A percentile compares a stretch with the other conserved stretches of the same genome.
phyloP scores from a whole-genome alignment of 2,113 vertebrate species.

The Pachyramphus minor region DNA sequence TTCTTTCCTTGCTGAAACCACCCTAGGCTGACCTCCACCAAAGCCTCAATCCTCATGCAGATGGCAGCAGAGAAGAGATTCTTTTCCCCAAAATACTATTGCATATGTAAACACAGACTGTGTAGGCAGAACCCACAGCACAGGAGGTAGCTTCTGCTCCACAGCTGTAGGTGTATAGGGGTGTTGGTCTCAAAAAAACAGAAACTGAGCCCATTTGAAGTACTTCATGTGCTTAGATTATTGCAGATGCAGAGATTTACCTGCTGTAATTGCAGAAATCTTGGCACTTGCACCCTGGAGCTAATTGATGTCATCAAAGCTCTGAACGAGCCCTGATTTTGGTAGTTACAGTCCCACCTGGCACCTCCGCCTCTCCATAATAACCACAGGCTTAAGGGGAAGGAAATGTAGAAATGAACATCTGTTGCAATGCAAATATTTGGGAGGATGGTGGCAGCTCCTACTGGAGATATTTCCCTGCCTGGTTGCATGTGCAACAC shows the following conservation, averaged over 20 bases:
- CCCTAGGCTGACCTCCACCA: neutral
- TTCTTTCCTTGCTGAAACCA: neutral
- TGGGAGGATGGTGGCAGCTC: neutral
- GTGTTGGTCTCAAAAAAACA: neutral
- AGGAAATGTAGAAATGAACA: conserved; percentile 26
- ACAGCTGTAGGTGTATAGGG: neutral
- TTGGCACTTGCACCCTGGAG: conserved; percentile 51
- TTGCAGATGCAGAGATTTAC: conserved; percentile 45
- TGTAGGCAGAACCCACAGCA: neutral
- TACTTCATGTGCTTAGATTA: conserved; percentile 57
- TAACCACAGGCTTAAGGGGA: conserved; percentile 16
- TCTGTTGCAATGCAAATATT: conserved; percentile 23
- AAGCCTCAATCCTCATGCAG: neutral
- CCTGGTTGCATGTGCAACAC: fast-evolving
- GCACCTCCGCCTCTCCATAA: neutral
- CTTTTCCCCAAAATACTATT: neutral
- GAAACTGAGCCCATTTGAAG: conserved; percentile 19
- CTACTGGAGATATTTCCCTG: neutral
- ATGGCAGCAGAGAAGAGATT: neutral
- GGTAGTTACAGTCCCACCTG: conserved; percentile 73
- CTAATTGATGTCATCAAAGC: conserved; percentile 71
- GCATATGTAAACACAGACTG: neutral
- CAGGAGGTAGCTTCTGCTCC: neutral
- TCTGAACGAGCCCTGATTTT: conserved; percentile 61
- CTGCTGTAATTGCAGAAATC: conserved; percentile 66